Conservation (phyloP, 2,888 invertebrate genomes). For the Actias luna region DNA sequence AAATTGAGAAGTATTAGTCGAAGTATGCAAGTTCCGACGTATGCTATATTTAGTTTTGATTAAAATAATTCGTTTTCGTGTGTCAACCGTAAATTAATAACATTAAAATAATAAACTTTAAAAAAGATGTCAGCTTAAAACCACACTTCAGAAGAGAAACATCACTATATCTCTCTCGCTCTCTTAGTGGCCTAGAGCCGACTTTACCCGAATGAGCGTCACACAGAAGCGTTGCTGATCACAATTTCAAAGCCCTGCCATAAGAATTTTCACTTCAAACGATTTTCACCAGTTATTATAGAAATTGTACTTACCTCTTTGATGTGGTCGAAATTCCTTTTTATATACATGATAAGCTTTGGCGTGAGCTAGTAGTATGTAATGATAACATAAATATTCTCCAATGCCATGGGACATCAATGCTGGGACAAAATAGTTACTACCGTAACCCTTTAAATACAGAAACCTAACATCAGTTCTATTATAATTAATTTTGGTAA, state of each 20-base stretch:
- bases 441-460: slow-evolving; percentile 72
- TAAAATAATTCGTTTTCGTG: background rate
- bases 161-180: no score
- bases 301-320: slow-evolving; percentile 63
- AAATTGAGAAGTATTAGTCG: background rate
- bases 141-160: no score
- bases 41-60: background rate
- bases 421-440: slow-evolving; percentile 78
- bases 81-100: background rate
- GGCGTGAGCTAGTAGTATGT: slow-evolving; percentile 84
- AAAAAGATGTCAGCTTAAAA: no score
- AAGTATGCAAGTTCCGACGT: background rate
- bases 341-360: slow-evolving; percentile 84
- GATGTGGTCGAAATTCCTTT: slow-evolving; percentile 72
- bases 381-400: slow-evolving; percentile 84
- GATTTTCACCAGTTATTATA: slow-evolving; percentile 1
- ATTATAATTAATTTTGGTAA: no score
- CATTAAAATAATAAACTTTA: no score
- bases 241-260: no score
- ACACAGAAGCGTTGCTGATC: no score
- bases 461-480: background rate
- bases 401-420: slow-evolving; percentile 70
- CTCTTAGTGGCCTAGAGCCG: no score
- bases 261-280: no score
- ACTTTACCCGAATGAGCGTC: no score